Base-by-base conservation (phyloP, 2,113 vertebrate genomes). In the Ptilonorhynchus violaceus region DNA sequence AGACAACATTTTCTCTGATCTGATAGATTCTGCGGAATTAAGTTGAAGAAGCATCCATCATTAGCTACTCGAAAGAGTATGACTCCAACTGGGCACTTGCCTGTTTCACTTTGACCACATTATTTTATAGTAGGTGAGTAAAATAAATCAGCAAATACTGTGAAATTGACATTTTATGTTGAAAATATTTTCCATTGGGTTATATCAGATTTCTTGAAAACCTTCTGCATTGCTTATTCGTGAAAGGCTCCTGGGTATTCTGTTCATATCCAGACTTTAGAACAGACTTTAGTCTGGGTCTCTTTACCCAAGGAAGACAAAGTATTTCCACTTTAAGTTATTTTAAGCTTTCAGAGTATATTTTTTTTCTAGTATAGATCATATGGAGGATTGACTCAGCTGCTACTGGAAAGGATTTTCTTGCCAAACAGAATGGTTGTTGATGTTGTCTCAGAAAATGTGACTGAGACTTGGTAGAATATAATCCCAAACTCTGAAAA, bases 301-400 rank as follows among this genome's bases (percentile, higher is more conserved):
- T 90, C 64, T 76, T 73, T 88, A 88, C 47, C 39, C 44, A 46
- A 63, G 41, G 42, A 95, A 86, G 85, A 50, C 33, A 33, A 88
- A 76, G 24, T 50, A 66, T 90, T 95, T 94, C 70, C 39, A 85
- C 47, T 93, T 93, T 28, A 88, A 33, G 33, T 70, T 94, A 77
- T 91, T 93, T 91, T 80, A 91, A 81, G 60, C 30, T 91, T 92
- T 79, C 28, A 59, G 55, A 74, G 22, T 76, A 6, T 49, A 3
- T 44, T 21, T 90, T 84, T 90, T 94, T 84, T 55, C 50, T 63
- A 67, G 39, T 86, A n/a, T 22, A 84, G 85, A 78, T 95, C 72
- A 88, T 90, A n/a, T 44, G 79, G 82, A 92, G 39, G 33, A 69
- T 89, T 93, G 89, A 85, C 69, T 94, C 78, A 85, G 63, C 76